A percentile compares a stretch with the other conserved stretches of the same genome.
phyloP scores from a whole-genome alignment of 2,797 vertebrate species.

The Brachymystax lenok region DNA sequence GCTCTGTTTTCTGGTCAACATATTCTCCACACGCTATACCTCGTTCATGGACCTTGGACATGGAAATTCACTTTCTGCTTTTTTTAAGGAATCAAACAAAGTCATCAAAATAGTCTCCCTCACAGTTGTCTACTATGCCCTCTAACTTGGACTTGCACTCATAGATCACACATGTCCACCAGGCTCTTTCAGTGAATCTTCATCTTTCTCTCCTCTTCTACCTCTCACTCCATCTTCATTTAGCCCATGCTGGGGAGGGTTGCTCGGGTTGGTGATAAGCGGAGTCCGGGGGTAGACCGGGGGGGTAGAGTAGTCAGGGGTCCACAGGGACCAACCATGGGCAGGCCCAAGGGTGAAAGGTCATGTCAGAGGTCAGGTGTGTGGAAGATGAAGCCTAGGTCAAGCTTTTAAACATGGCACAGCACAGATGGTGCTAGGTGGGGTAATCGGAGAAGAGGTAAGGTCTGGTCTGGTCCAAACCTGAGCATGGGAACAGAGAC shows the following conservation, averaged over 20 bases:
- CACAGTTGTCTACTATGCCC: not conserved
- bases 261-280: conserved; percentile 61
- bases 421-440: conserved; percentile 58
- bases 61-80: not conserved
- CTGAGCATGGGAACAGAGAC: conserved; percentile 44
- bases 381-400: conserved; percentile 62
- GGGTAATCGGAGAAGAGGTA: conserved; percentile 47
- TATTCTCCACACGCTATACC: not conserved
- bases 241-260: conserved; percentile 16
- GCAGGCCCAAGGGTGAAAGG: conserved; percentile 48
- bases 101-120: not conserved
- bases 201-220: conserved; percentile 51
- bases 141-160: not conserved
- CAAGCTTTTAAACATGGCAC: conserved; percentile 52
- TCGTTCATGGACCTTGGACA: not conserved
- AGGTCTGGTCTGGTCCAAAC: conserved; percentile 23
- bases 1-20: not conserved
- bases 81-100: too few species aligned
- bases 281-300: conserved; percentile 33
- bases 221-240: conserved; percentile 37
- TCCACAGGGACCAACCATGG: conserved; percentile 44
- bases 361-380: conserved; percentile 61
- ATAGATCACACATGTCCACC: too few species aligned
- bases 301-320: conserved; percentile 44
- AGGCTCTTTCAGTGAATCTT: conserved; percentile 35